Percentiles rank a stretch among this genome's conserved stretches.
Evolutionary conservation across 1,140 invertebrate genomes (phyloP).

Genomic region (Papilio aristodemus): DNA sequence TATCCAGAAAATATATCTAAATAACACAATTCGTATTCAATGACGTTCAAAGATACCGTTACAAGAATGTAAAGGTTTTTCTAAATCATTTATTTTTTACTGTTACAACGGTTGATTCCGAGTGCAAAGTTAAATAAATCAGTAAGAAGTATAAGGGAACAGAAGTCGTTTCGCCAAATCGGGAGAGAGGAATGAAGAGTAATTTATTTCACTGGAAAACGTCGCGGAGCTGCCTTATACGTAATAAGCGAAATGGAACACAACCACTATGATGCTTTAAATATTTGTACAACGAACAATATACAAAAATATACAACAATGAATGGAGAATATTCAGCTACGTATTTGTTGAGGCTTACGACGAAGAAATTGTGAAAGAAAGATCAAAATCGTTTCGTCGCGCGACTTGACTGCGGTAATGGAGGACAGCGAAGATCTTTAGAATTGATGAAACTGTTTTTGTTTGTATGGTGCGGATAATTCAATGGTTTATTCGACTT

Average conservation of each 20-base stretch:
- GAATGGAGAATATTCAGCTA: slow-evolving; percentile 1
- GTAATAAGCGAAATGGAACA: slow-evolving; percentile 43
- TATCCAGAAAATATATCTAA: not conserved
- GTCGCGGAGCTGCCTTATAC: slow-evolving; percentile 41
- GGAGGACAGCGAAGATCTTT: slow-evolving; percentile 13
- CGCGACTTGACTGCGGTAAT: slow-evolving; percentile 4
- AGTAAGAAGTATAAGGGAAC: slow-evolving; percentile 51
- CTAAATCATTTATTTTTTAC: slow-evolving; percentile 24
- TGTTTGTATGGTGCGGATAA: not conserved
- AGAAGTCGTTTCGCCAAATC: slow-evolving; percentile 68
- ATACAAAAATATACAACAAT: slow-evolving; percentile 23
- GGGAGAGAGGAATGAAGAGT: slow-evolving; percentile 58
- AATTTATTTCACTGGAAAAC: slow-evolving; percentile 59
- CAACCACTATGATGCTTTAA: slow-evolving; percentile 39
- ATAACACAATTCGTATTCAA: not conserved
- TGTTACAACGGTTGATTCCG: slow-evolving; percentile 45
- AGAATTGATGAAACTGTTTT: slow-evolving; percentile 17
- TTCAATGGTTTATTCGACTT: not conserved
- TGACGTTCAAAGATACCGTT: slow-evolving; percentile 9
- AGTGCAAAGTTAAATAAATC: slow-evolving; percentile 67
- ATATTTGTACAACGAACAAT: slow-evolving; percentile 24
- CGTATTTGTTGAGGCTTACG: slow-evolving; percentile 21
- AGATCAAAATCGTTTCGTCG: slow-evolving; percentile 27
- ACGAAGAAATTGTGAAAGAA: slow-evolving; percentile 22
- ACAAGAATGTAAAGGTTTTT: slow-evolving; percentile 1